Conservation (phyloP, 1,140 invertebrate genomes). For the Drosophila ohnishii region DNA sequence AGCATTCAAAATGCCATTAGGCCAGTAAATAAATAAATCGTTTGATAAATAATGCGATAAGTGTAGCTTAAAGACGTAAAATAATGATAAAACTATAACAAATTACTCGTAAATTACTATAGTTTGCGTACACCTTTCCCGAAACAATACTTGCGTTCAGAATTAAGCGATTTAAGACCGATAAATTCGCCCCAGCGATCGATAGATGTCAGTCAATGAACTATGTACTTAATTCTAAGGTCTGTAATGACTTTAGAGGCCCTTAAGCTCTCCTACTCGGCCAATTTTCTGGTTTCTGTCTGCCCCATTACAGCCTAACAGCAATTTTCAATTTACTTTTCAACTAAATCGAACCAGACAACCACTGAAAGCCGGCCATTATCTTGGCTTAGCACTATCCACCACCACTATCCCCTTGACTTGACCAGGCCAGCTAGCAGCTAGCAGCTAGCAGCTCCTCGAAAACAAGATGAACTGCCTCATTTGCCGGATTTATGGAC, state of each 20-base stretch:
- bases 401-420: slow-evolving; percentile 2
- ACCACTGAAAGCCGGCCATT: slow-evolving; percentile 38
- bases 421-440: slow-evolving; percentile 1
- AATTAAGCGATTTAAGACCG: slow-evolving; percentile 4
- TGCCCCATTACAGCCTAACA: slow-evolving; percentile 2
- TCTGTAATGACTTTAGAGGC: slow-evolving; percentile 12
- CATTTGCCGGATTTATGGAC: slow-evolving; percentile 74
- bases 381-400: slow-evolving; percentile 42
- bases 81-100: neutral
- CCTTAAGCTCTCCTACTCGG: slow-evolving; percentile 17
- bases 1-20: neutral
- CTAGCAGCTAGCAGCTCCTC: slow-evolving; percentile 10
- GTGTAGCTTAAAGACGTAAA: neutral
- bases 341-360: slow-evolving; percentile 38
- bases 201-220: slow-evolving; percentile 16
- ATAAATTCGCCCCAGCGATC: neutral
- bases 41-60: neutral
- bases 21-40: neutral
- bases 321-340: slow-evolving; percentile 46
- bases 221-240: slow-evolving; percentile 23
- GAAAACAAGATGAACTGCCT: slow-evolving; percentile 64
- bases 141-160: neutral
- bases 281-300: slow-evolving; percentile 12
- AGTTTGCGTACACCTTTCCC: neutral
- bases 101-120: neutral